Evolutionary conservation across 2,113 vertebrate genomes (phyloP).

Genomic region (Pseudolaguvia tuberculata): DNA sequence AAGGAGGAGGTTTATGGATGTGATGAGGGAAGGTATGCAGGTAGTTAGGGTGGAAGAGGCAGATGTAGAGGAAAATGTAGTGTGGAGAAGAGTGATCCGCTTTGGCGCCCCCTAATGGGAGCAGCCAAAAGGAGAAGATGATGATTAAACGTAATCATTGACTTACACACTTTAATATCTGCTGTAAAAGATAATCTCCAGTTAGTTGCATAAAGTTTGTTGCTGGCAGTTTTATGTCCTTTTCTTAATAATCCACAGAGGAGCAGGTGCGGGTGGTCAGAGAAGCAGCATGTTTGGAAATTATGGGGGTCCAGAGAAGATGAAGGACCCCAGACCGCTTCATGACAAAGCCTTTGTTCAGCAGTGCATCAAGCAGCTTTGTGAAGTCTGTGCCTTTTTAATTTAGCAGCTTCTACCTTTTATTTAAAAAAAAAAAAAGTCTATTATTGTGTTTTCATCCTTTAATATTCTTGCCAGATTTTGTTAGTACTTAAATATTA

Average conservation of each 20-base stretch:
- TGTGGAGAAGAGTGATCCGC: no score
- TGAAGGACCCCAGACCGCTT: slow-evolving; percentile 88
- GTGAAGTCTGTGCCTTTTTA: slow-evolving; percentile 70
- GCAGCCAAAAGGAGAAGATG: no score
- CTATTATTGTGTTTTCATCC: not conserved
- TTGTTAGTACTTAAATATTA: no score
- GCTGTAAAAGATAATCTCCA: not conserved
- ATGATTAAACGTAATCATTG: not conserved
- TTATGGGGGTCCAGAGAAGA: slow-evolving; percentile 85
- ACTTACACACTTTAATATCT: no score
- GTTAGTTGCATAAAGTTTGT: not conserved
- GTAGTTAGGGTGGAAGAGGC: no score
- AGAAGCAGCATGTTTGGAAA: slow-evolving; percentile 79
- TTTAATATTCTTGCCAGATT: not conserved
- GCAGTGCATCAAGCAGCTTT: slow-evolving; percentile 88
- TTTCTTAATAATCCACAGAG: slow-evolving; percentile 57
- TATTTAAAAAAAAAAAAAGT: no score
- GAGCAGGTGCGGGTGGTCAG: slow-evolving; percentile 70
- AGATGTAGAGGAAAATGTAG: no score
- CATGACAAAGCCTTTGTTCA: slow-evolving; percentile 92
- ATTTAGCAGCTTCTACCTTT: not conserved
- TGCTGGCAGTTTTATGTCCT: not conserved
- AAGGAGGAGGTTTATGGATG: no score
- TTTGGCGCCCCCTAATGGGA: no score
- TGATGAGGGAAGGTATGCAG: no score